Conservation (phyloP, 2,888 invertebrate species). For the Rotaria socialis region DNA sequence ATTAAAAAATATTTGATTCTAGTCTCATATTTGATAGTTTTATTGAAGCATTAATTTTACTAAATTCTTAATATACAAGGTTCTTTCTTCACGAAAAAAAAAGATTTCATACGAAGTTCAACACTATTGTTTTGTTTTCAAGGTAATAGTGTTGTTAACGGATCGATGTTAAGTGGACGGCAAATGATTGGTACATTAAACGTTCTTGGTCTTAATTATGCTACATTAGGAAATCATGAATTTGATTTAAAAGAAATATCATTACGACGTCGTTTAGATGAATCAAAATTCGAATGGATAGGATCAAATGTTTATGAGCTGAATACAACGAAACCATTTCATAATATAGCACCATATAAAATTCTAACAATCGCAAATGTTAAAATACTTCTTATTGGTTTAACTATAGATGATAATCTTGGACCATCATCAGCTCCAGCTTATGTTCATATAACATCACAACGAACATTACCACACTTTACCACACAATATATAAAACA, state of each 20-base stretch:
- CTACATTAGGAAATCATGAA: constrained; percentile 32
- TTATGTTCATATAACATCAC: constrained; percentile 19
- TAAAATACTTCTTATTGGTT: constrained; percentile 23
- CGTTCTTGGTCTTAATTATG: constrained; percentile 23
- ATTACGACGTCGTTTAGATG: not conserved
- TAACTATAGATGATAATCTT: constrained; percentile 22
- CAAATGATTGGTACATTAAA: constrained; percentile 25
- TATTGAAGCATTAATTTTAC: no score
- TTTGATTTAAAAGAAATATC: not conserved
- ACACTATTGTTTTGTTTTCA: not conserved
- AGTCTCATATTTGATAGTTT: no score
- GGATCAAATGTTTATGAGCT: constrained; percentile 4
- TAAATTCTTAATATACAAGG: no score
- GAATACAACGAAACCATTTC: constrained; percentile 26
- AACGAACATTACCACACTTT: constrained; percentile 17
- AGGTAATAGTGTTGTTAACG: constrained; percentile 28
- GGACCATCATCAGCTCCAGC: not conserved
- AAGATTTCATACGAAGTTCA: no score
- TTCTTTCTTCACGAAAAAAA: no score
- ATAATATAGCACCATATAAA: constrained; percentile 23
- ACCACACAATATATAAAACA: not conserved
- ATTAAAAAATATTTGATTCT: no score
- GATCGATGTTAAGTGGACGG: not conserved
- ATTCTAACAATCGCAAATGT: not conserved
- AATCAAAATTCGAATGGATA: constrained; percentile 9